These are phyloP conservation scores for Ploceus nigricollis DNA, from an alignment of 2,113 vertebrate genomes.

Conservation along the genomic window DNA sequence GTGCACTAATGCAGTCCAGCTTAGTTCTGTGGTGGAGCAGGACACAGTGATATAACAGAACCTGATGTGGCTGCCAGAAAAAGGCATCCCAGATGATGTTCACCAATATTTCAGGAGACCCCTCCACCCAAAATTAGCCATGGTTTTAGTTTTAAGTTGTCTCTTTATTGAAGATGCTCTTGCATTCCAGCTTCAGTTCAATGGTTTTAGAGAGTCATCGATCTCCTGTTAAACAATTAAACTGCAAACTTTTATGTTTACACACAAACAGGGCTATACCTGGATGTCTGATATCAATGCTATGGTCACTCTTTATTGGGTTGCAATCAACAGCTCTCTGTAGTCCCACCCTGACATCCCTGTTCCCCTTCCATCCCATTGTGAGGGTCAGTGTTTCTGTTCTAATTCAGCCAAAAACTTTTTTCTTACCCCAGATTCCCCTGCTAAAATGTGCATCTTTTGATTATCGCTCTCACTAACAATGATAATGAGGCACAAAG, in stretches of 20 bases:
- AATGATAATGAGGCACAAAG: background rate
- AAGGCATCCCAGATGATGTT: background rate
- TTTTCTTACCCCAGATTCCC: background rate
- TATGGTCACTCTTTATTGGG: background rate
- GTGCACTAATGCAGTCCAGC: background rate
- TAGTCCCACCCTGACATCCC: background rate
- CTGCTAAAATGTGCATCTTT: background rate
- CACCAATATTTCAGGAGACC: background rate
- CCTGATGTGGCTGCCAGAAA: background rate
- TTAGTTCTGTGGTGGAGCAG: background rate
- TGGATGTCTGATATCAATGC: background rate
- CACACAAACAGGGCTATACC: background rate
- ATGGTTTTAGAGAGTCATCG: background rate
- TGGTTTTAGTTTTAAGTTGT: background rate
- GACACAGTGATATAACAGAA: background rate
- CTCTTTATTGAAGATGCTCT: background rate
- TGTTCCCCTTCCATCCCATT: fast-evolving
- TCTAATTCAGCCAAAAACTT: background rate
- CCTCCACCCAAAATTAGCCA: background rate
- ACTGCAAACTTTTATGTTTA: background rate
- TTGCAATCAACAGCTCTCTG: background rate
- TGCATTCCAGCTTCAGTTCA: background rate
- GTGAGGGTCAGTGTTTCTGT: background rate
- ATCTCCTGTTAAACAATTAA: background rate
- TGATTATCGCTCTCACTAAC: background rate